Conservation (phyloP, 2,888 invertebrate genomes). For the Papilio gigon region DNA sequence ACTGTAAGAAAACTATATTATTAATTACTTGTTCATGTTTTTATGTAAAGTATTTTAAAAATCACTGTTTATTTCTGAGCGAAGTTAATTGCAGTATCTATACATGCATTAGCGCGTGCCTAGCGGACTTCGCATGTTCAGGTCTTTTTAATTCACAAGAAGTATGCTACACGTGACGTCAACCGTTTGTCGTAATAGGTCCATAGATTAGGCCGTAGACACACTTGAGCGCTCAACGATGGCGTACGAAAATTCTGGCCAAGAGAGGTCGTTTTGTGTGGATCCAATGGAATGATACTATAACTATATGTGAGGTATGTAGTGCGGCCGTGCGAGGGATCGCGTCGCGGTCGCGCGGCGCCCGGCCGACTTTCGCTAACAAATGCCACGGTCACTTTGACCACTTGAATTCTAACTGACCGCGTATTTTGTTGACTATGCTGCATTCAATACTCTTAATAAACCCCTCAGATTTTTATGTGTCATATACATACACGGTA, state of each 20-base stretch:
- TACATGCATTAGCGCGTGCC: not conserved
- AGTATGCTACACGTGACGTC: not conserved
- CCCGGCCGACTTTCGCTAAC: slow-evolving; percentile 20
- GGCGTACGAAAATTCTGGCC: not conserved
- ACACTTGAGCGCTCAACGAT: not conserved
- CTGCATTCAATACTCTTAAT: too few species aligned
- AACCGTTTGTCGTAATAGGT: not conserved
- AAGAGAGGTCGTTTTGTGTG: not conserved
- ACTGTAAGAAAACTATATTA: too few species aligned
- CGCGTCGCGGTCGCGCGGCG: not conserved
- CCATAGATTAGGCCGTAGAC: not conserved
- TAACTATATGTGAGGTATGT: not conserved
- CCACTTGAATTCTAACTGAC: slow-evolving; percentile 1
- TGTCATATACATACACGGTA: too few species aligned
- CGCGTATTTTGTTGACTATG: not conserved
- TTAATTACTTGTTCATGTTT: too few species aligned
- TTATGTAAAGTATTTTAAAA: too few species aligned
- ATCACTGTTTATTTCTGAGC: not conserved
- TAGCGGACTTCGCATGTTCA: not conserved
- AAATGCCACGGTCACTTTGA: slow-evolving; percentile 31
- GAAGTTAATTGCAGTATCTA: not conserved
- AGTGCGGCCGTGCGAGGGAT: not conserved
- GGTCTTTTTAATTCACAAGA: slow-evolving; percentile 18
- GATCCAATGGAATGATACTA: not conserved
- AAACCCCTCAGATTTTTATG: too few species aligned